Percentiles rank a stretch among this genome's conserved stretches.
These are phyloP conservation scores for Sebastes steindachneri DNA, from an alignment of 2,797 vertebrate species.

Conservation along the genomic window DNA sequence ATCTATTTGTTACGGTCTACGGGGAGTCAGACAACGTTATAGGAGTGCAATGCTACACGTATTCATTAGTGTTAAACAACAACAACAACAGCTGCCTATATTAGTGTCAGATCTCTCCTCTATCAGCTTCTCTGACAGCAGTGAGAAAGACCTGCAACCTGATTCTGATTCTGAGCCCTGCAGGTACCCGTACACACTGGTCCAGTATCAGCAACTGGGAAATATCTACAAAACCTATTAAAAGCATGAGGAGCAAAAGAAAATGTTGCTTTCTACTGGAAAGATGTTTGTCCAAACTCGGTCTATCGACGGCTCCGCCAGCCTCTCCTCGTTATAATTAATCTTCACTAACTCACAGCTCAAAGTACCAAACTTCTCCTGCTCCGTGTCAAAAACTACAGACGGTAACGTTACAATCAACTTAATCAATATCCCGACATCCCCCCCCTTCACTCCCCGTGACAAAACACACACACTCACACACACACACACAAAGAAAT, in stretches of 20 bases:
- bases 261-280: not conserved
- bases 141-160: not conserved
- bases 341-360: slow-evolving; percentile 35
- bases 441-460: not conserved
- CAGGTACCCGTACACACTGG: not conserved
- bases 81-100: not conserved
- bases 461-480: not conserved
- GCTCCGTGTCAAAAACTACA: slow-evolving; percentile 32
- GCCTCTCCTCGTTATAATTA: slow-evolving; percentile 28
- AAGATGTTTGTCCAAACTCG: slow-evolving; percentile 20
- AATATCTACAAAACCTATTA: not conserved
- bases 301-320: slow-evolving; percentile 25
- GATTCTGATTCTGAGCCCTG: not conserved
- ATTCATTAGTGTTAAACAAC: too few relatives aligned
- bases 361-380: not conserved
- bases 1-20: not conserved
- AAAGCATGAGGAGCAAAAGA: not conserved
- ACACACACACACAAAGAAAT: not conserved
- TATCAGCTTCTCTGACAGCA: not conserved
- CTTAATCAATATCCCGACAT: slow-evolving; percentile 11
- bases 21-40: too few relatives aligned
- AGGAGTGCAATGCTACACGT: not conserved
- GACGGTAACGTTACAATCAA: slow-evolving; percentile 56
- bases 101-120: not conserved
- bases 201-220: not conserved